Conservation (phyloP, 2,888 invertebrate species). For the Trichogramma dendrolimi region DNA sequence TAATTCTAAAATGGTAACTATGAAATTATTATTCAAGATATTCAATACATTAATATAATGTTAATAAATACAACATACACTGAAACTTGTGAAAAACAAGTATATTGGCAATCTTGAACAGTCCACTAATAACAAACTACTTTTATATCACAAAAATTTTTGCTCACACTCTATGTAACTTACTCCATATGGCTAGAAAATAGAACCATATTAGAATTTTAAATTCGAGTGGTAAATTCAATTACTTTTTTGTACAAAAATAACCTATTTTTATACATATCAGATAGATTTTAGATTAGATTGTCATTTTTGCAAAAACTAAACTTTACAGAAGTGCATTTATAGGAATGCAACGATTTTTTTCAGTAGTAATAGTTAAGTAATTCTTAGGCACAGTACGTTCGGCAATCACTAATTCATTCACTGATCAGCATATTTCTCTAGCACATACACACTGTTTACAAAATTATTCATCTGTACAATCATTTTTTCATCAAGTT, state of each 20-base stretch:
- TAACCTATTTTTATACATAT: constrained; percentile 28
- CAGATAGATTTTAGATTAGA: too few species aligned
- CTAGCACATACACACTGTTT: constrained; percentile 16
- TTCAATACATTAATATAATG: too few species aligned
- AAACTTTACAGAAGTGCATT: constrained; percentile 23
- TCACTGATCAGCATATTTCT: constrained; percentile 16
- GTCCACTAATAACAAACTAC: neutral
- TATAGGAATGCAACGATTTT: constrained; percentile 26
- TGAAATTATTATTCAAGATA: too few species aligned
- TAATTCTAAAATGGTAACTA: too few species aligned
- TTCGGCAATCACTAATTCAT: constrained; percentile 22
- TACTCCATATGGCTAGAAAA: neutral
- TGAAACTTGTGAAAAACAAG: too few species aligned
- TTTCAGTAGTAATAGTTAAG: constrained; percentile 17
- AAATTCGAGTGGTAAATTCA: neutral
- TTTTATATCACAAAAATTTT: constrained; percentile 23
- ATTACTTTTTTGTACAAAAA: constrained; percentile 27
- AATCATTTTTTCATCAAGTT: constrained; percentile 18
- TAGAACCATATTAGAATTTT: neutral
- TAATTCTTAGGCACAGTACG: constrained; percentile 25
- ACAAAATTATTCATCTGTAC: constrained; percentile 23
- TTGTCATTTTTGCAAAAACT: too few species aligned
- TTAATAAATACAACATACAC: too few species aligned
- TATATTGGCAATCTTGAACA: too few species aligned
- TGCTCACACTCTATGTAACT: too few species aligned